Conservation (phyloP, 1,140 invertebrate genomes). For the Solen grandis region DNA sequence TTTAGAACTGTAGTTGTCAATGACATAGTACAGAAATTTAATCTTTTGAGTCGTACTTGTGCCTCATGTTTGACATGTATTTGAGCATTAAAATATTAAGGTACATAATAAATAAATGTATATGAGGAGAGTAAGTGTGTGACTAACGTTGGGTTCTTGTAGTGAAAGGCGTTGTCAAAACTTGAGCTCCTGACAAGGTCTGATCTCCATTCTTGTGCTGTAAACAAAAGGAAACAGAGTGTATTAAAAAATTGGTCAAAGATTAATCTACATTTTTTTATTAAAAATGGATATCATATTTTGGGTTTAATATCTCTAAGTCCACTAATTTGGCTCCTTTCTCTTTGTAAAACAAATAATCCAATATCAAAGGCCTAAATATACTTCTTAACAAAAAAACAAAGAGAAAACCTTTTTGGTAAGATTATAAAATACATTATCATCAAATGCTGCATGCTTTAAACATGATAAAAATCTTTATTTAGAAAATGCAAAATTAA, state of each 20-base stretch:
- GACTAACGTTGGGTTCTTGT: slow-evolving; percentile 72
- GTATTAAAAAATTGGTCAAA: slow-evolving; percentile 11
- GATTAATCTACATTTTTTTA: neutral
- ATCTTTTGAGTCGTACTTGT: too few relatives aligned
- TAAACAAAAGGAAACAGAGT: slow-evolving; percentile 27
- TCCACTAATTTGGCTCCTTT: too few relatives aligned
- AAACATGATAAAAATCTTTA: too few relatives aligned
- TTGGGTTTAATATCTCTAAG: too few relatives aligned
- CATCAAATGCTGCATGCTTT: too few relatives aligned
- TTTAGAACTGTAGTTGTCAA: too few relatives aligned
- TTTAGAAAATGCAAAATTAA: too few relatives aligned
- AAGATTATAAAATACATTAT: too few relatives aligned
- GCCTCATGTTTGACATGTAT: too few relatives aligned
- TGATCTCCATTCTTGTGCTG: slow-evolving; percentile 69
- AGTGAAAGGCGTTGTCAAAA: slow-evolving; percentile 67
- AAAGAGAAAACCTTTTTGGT: slow-evolving; percentile 11
- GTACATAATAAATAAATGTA: neutral
- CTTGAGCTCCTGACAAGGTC: slow-evolving; percentile 63
- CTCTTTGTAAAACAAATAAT: neutral
- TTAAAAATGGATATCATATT: too few relatives aligned
- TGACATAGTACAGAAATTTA: too few relatives aligned
- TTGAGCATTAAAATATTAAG: too few relatives aligned
- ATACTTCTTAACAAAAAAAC: neutral
- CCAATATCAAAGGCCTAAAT: neutral
- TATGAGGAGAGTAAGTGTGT: neutral